Evolutionary conservation across 2,113 vertebrate genomes (phyloP).

Genomic region (human): GRCh38 chr20:58013001-58013500

Average conservation of each 20-base stretch:
- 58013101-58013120: background rate
- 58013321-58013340: background rate
- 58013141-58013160: background rate
- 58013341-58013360: background rate
- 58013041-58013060: background rate
- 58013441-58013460: background rate
- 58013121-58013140: background rate
- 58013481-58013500: background rate
- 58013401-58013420: background rate
- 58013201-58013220: background rate
- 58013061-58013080: background rate
- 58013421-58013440: background rate
- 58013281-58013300: background rate
- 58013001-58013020: background rate
- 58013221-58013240: conserved; percentile 15
- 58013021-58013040: background rate
- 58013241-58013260: background rate
- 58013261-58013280: background rate
- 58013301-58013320: background rate
- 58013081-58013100: background rate
- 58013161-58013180: background rate
- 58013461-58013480: background rate
- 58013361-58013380: background rate
- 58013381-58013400: background rate
- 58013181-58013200: background rate